These are phyloP conservation scores for Apotomis turbidana DNA, from an alignment of 2,888 invertebrate species.

Conservation along the genomic window DNA sequence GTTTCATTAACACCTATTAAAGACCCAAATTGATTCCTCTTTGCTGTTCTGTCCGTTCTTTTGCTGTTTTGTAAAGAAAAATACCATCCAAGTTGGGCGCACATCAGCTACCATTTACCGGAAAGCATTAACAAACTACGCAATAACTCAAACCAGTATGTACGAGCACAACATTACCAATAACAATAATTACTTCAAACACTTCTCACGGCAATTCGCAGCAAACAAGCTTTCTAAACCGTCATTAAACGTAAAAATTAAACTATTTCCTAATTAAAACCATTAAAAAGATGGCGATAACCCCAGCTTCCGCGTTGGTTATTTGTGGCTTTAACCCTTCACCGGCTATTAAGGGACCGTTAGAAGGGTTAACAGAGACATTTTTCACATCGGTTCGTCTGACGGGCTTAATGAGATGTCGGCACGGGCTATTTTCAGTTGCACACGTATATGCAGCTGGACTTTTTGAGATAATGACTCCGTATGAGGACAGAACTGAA, in stretches of 20 bases:
- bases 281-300: conserved; percentile 74
- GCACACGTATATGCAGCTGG: conserved; percentile 48
- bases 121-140: conserved; percentile 11
- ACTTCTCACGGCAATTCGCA: conserved; percentile 77
- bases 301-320: conserved; percentile 78
- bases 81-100: conserved; percentile 6
- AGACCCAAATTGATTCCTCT: not conserved
- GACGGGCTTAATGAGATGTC: conserved; percentile 82
- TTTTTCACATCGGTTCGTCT: conserved; percentile 77
- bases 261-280: conserved; percentile 83
- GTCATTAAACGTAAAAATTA: conserved; percentile 74
- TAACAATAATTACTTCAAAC: conserved; percentile 46
- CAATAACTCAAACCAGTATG: conserved; percentile 21
- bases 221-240: conserved; percentile 58
- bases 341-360: conserved; percentile 77
- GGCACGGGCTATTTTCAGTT: conserved; percentile 78
- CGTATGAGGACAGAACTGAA: not conserved
- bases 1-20: not conserved
- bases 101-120: conserved; percentile 5
- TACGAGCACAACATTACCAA: conserved; percentile 10
- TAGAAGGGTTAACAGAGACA: conserved; percentile 80
- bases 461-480: conserved; percentile 54
- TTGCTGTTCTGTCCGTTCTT: too few species aligned
- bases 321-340: conserved; percentile 82
- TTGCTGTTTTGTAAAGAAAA: not conserved